These are phyloP conservation scores for Hydrotaea diabolus DNA, from an alignment of 2,888 invertebrate genomes.

Conservation along the genomic window DNA sequence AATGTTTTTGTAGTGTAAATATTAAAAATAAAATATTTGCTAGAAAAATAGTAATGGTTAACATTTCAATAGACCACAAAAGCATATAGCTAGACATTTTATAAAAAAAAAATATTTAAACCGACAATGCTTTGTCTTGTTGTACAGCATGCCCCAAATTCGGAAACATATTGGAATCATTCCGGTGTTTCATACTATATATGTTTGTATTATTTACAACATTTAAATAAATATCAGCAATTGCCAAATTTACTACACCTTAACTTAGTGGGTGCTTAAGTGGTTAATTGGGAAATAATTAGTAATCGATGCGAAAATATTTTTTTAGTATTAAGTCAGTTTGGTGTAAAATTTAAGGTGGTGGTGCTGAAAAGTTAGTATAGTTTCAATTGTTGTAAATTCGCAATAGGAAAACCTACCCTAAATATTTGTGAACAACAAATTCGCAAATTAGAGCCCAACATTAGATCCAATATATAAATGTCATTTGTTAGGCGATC, in stretches of 20 bases:
- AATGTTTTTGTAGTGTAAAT: background rate
- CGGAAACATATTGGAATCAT: background rate
- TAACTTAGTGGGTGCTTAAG: background rate
- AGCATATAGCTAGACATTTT: too few relatives aligned
- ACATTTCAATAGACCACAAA: background rate
- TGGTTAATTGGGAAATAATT: conserved; percentile 4
- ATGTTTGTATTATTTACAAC: background rate
- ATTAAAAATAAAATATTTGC: background rate
- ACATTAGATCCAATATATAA: conserved; percentile 82
- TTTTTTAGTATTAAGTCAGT: conserved; percentile 6
- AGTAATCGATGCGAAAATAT: conserved; percentile 12
- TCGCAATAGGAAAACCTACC: conserved; percentile 73
- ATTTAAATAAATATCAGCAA: background rate
- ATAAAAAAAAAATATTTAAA: too few relatives aligned
- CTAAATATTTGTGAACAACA: conserved; percentile 72
- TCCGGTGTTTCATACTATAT: background rate
- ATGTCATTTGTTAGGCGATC: conserved; percentile 84
- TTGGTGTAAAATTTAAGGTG: background rate
- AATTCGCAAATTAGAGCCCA: conserved; percentile 79
- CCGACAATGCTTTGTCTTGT: background rate
- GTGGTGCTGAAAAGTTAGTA: background rate
- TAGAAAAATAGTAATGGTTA: background rate
- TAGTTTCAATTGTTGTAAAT: background rate
- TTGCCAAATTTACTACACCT: background rate
- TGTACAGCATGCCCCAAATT: background rate